phyloP scores from a whole-genome alignment of 2,113 vertebrate species.

The Ramphastos sulfuratus region DNA sequence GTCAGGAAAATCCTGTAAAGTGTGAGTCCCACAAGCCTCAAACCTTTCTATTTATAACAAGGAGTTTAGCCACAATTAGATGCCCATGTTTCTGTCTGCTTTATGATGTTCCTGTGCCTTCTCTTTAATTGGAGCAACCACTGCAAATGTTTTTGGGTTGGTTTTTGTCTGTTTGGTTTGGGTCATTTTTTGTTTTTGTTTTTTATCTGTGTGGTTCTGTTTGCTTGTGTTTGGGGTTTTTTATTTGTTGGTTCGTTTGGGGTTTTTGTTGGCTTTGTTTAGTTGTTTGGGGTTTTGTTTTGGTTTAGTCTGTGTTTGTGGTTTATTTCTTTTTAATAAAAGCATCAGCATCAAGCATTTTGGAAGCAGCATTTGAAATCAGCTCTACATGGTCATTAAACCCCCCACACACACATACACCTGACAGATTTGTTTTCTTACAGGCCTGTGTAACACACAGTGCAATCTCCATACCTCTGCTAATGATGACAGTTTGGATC shows the following conservation, averaged over 20 bases:
- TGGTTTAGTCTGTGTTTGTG: too few relatives aligned
- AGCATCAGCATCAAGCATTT: neutral
- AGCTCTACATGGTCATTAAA: neutral
- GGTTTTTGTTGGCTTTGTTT: too few relatives aligned
- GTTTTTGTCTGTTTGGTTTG: too few relatives aligned
- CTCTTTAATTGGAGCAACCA: neutral
- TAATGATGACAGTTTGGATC: neutral
- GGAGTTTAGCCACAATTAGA: neutral
- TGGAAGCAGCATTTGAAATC: neutral
- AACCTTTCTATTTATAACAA: neutral
- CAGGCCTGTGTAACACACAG: neutral
- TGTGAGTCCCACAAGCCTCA: conserved; percentile 15
- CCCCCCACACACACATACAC: neutral
- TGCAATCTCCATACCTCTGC: neutral
- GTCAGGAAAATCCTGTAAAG: neutral
- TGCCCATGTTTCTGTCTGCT: neutral
- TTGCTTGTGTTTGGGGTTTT: too few relatives aligned
- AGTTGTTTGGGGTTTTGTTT: too few relatives aligned
- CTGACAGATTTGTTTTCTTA: neutral
- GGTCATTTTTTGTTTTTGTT: neutral
- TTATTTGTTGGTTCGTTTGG: too few relatives aligned
- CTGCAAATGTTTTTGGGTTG: neutral
- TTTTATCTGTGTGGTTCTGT: too few relatives aligned
- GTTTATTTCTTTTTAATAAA: neutral
- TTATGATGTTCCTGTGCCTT: neutral